Base-by-base conservation (phyloP, 2,888 invertebrate species). In the Drosophila seclusa region DNA sequence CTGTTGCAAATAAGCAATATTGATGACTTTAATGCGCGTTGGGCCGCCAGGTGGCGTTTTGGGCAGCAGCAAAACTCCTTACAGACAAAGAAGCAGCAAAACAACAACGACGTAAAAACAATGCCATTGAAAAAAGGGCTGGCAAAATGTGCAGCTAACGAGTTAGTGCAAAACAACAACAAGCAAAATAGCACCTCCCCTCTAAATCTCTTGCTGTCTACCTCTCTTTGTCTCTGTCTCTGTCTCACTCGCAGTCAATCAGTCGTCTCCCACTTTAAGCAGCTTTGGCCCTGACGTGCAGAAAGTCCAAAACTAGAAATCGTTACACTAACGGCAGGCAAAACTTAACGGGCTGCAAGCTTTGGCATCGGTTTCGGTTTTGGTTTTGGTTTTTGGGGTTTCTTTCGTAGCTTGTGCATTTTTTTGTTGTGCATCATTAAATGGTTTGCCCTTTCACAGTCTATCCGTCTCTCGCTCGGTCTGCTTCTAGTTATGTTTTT, bases 1-100 rank as follows among this genome's bases (percentile, higher is more conserved):
- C 65, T 76, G 79, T 82, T 78, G 86, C 82, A 89, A 85, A 87
- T 88, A 87, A 87, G 86, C 90, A 88, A 81, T 90, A 89, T 87
- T 90, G 87, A 87, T 87, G 90, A 78, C 88, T 78, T 76, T 70
- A 61, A 73, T 65, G 68, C 73, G 68, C 78, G 68, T 68, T 74
- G 73, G 70, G 68, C 71, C 76, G 71, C 78, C 76, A 79, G 78
- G 76, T 79, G 77, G 77, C 70, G 77, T 53, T n/a, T 58, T 18
- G n/a, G 55, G 40, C 21, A n/a, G 2, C 27, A 38, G 7, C 36
- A 45, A 36, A 38, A 29, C 42, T 55, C 18, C 36, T 32, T 42
- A 27, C 60, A 52, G 42, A 36, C 54, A 73, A 66, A 59, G 29
- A 59, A 66, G n/a, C 50, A 29, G 13, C 16, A n/a, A 74, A 59